Evolutionary conservation across 2,888 invertebrate species (phyloP).

Genomic region (Helicoverpa assulta): DNA sequence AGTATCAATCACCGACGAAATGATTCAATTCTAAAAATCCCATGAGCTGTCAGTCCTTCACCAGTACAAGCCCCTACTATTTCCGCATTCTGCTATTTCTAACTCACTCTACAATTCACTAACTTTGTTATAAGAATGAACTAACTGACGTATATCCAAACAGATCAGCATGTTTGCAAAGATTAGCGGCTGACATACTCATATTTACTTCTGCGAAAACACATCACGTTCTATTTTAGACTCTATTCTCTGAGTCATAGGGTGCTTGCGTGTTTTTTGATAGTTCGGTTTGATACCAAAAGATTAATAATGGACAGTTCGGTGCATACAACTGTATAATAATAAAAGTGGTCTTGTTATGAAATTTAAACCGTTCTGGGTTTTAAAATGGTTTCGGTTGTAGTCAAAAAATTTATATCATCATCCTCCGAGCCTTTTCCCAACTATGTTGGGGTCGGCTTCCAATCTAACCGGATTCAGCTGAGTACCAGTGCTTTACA

Average conservation of each 20-base stretch:
- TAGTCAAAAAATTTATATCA: too few relatives aligned
- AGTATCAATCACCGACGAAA: constrained; percentile 14
- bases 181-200: constrained; percentile 42
- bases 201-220: constrained; percentile 24
- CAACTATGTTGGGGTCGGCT: too few relatives aligned
- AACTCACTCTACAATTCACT: constrained; percentile 32
- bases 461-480: too few relatives aligned
- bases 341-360: constrained; percentile 49
- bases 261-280: constrained; percentile 17
- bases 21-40: constrained; percentile 17
- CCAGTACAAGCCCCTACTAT: constrained; percentile 25
- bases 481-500: too few relatives aligned
- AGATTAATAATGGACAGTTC: constrained; percentile 47
- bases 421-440: too few relatives aligned
- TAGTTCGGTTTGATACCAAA: constrained; percentile 21
- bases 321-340: constrained; percentile 41
- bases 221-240: constrained; percentile 36
- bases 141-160: constrained; percentile 61
- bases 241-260: constrained; percentile 16
- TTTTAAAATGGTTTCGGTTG: constrained; percentile 15
- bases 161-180: constrained; percentile 58
- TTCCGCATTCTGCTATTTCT: constrained; percentile 47
- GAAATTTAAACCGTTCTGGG: constrained; percentile 19
- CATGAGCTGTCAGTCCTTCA: constrained; percentile 25
- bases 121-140: constrained; percentile 62